A percentile compares a stretch with the other conserved stretches of the same genome.
phyloP scores from a whole-genome alignment of 1,140 invertebrate species.

The Cotesia vestalis region DNA sequence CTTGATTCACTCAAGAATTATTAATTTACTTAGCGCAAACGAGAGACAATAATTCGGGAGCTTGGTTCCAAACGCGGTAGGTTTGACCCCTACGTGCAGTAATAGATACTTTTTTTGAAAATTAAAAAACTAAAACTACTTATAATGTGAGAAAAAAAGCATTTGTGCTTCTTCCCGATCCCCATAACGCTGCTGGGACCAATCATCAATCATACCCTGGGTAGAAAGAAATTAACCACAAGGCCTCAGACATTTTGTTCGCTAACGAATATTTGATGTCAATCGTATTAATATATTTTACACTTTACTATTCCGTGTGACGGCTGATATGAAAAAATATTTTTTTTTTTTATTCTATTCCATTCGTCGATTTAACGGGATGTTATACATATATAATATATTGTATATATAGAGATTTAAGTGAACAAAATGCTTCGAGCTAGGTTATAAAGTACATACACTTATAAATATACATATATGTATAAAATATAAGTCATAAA shows the following conservation, averaged over 20 bases:
- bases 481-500: background rate
- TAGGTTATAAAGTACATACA: conserved; percentile 10
- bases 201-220: conserved; percentile 45
- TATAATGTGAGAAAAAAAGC: too few species aligned
- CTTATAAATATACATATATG: conserved; percentile 12
- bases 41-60: conserved; percentile 3
- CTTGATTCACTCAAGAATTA: too few species aligned
- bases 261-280: conserved; percentile 15
- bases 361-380: background rate
- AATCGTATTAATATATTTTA: conserved; percentile 16
- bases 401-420: background rate
- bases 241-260: conserved; percentile 2
- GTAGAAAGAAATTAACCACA: conserved; percentile 10
- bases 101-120: background rate
- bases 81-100: background rate
- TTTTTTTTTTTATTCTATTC: conserved; percentile 5
- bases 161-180: conserved; percentile 40
- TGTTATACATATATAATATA: too few species aligned
- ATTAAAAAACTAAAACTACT: background rate
- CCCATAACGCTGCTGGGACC: conserved; percentile 52
- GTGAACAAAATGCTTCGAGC: background rate
- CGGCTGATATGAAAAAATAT: background rate
- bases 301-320: background rate
- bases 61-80: conserved; percentile 8
- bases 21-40: too few species aligned